A percentile compares a stretch with the other conserved stretches of the same genome.
Conservation (phyloP, 1,140 invertebrate species). For the Campoletis sonorensis region DNA sequence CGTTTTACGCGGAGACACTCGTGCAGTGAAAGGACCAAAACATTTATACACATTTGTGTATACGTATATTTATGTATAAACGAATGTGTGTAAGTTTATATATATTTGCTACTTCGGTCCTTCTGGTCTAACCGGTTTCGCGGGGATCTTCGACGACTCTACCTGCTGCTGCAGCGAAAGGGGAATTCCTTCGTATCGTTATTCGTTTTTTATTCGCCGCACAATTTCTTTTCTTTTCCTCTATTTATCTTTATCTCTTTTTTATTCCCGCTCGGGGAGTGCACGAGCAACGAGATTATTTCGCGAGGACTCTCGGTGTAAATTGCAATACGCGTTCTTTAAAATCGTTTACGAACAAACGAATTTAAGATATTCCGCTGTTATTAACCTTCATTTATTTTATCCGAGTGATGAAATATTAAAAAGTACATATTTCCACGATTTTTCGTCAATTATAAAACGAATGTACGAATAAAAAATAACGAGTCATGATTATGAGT, state of each 20-base stretch:
- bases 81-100: neutral
- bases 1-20: neutral
- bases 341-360: too few species aligned
- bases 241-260: neutral
- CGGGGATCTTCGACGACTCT: neutral
- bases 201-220: neutral
- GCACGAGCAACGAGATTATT: neutral
- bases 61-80: neutral
- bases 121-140: conserved; percentile 6
- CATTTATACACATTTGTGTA: neutral
- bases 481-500: too few species aligned
- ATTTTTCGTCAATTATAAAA: too few species aligned
- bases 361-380: too few species aligned
- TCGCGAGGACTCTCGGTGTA: too few species aligned
- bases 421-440: too few species aligned
- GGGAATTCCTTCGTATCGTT: neutral
- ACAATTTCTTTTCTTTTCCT: neutral
- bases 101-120: conserved; percentile 1
- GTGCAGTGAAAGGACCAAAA: neutral
- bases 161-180: neutral
- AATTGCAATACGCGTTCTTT: neutral
- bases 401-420: too few species aligned
- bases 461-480: too few species aligned
- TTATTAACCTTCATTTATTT: too few species aligned
- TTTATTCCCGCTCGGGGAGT: neutral